These are phyloP conservation scores for Drosophila nasuta DNA, from an alignment of 1,140 invertebrate genomes.

Conservation along the genomic window DNA sequence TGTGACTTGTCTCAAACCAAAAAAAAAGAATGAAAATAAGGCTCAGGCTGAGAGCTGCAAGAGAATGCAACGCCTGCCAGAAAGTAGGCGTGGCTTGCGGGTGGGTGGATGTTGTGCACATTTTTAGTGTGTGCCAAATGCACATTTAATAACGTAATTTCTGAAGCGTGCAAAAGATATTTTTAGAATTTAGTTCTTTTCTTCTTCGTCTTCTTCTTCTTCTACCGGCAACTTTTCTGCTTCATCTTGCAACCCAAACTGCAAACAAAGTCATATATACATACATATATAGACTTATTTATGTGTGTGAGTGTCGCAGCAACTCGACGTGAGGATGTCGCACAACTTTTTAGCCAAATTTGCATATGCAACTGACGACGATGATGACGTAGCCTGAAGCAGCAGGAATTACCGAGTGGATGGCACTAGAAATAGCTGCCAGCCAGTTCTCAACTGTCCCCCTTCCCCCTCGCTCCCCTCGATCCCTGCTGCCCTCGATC, in stretches of 20 bases:
- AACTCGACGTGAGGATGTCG: slow-evolving; percentile 66
- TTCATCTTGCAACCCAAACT: slow-evolving; percentile 66
- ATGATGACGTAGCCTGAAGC: slow-evolving; percentile 69
- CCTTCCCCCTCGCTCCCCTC: slow-evolving; percentile 12
- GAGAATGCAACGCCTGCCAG: too few relatives aligned
- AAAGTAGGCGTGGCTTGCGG: too few relatives aligned
- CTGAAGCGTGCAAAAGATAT: slow-evolving; percentile 82
- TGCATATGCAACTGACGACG: slow-evolving; percentile 77
- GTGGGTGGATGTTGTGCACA: slow-evolving; percentile 44
- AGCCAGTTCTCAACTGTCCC: slow-evolving; percentile 35
- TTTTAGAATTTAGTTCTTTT: slow-evolving; percentile 74
- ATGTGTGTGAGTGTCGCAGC: slow-evolving; percentile 23
- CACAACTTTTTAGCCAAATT: slow-evolving; percentile 77
- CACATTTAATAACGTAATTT: slow-evolving; percentile 84
- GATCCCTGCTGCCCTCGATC: slow-evolving; percentile 19
- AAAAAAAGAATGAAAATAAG: slow-evolving; percentile 20
- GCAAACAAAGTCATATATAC: slow-evolving; percentile 52
- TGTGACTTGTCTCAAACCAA: slow-evolving; percentile 49
- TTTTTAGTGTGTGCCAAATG: slow-evolving; percentile 83
- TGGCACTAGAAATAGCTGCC: slow-evolving; percentile 59
- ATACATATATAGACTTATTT: slow-evolving; percentile 22
- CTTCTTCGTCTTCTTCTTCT: slow-evolving; percentile 16
- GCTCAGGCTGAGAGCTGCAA: slow-evolving; percentile 30
- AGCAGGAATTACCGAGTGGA: slow-evolving; percentile 51
- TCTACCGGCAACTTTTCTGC: slow-evolving; percentile 58